These are phyloP conservation scores for Heliothis subflexa DNA, from an alignment of 1,140 invertebrate species.

Conservation along the genomic window DNA sequence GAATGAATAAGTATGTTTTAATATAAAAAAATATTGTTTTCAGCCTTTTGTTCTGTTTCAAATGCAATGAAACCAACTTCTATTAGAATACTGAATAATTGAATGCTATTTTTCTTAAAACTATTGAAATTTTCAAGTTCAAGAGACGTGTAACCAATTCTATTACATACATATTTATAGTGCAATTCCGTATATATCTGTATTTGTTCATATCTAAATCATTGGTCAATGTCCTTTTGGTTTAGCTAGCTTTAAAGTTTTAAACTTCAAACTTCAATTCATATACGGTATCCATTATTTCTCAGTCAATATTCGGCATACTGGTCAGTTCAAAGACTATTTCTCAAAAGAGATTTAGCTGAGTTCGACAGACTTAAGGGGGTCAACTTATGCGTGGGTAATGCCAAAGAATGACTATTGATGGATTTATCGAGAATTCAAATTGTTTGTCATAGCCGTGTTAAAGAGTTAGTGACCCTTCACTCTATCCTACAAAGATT, in stretches of 20 bases:
- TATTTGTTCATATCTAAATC: constrained; percentile 6
- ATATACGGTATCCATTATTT: too few relatives aligned
- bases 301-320: too few relatives aligned
- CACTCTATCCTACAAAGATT: too few relatives aligned
- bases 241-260: not conserved
- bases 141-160: constrained; percentile 21
- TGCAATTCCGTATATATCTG: constrained; percentile 24
- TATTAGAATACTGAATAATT: constrained; percentile 26
- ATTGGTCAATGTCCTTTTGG: constrained; percentile 28
- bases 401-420: too few relatives aligned
- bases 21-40: constrained; percentile 30
- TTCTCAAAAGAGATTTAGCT: too few relatives aligned
- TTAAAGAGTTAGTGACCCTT: too few relatives aligned
- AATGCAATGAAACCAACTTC: constrained; percentile 22
- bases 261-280: too few relatives aligned
- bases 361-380: too few relatives aligned
- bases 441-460: too few relatives aligned
- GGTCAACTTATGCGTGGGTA: too few relatives aligned
- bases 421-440: too few relatives aligned
- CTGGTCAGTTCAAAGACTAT: too few relatives aligned
- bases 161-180: constrained; percentile 35
- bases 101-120: constrained; percentile 21
- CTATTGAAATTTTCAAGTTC: constrained; percentile 37
- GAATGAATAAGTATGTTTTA: not conserved
- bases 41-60: constrained; percentile 1